phyloP scores from a whole-genome alignment of 1,140 invertebrate species.

The Papilio dardanus region DNA sequence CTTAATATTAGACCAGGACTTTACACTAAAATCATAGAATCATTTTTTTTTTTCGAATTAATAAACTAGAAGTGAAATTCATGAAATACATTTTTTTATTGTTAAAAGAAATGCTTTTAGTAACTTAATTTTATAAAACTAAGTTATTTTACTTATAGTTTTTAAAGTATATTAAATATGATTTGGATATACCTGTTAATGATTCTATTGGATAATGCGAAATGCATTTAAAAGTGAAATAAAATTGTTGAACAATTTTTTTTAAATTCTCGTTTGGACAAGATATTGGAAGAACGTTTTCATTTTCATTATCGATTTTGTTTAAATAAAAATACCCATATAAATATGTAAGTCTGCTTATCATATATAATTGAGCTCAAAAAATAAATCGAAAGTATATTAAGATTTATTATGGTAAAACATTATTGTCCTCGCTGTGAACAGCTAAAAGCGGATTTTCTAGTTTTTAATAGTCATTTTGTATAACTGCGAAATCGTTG shows the following conservation, averaged over 20 bases:
- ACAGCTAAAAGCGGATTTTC: conserved; percentile 6
- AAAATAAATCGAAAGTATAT: neutral
- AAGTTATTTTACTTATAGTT: neutral
- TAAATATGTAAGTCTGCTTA: neutral
- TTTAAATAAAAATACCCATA: neutral
- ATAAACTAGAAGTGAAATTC: no score
- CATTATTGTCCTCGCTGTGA: conserved; percentile 8
- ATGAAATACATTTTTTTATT: neutral
- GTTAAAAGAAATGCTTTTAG: neutral
- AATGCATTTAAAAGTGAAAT: neutral
- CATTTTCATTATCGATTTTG: neutral
- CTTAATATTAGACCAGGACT: no score
- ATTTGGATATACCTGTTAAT: neutral
- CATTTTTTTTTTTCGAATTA: no score
- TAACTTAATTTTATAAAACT: neutral
- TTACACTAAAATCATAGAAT: no score
- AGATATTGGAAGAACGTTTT: neutral
- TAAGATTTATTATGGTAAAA: neutral
- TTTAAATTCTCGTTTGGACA: neutral
- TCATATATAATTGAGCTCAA: neutral
- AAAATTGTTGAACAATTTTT: neutral
- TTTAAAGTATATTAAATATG: no score
- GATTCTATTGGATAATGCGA: neutral
- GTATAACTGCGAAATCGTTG: conserved; percentile 17
- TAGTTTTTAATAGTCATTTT: neutral